Evolutionary conservation across 1,140 invertebrate genomes (phyloP).

Genomic region (Fopius arisanus): DNA sequence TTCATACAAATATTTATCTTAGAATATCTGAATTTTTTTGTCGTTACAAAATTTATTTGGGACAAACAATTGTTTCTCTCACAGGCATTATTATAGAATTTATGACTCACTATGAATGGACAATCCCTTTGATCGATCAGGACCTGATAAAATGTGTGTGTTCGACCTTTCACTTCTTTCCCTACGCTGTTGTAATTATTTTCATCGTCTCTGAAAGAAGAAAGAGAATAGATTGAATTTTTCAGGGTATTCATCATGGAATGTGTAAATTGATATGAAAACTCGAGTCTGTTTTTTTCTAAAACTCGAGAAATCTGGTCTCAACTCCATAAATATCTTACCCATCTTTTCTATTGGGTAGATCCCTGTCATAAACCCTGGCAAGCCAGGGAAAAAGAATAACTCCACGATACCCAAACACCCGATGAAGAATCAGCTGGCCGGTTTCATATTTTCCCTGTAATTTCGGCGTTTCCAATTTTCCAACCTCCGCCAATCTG

Average conservation of each 20-base stretch:
- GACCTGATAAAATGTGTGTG: constrained; percentile 96
- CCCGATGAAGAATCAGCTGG: constrained; percentile 92
- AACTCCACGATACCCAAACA: constrained; percentile 96
- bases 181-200: constrained; percentile 69
- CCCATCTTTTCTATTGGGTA: constrained; percentile 67
- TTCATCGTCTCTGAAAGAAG: constrained; percentile 50
- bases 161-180: constrained; percentile 89
- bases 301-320: too few relatives aligned
- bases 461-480: constrained; percentile 82
- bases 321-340: constrained; percentile 47
- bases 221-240: neutral
- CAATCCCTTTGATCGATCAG: constrained; percentile 96
- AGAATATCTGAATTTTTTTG: too few relatives aligned
- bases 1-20: too few relatives aligned
- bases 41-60: too few relatives aligned
- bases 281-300: too few relatives aligned
- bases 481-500: constrained; percentile 82
- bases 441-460: constrained; percentile 94
- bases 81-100: too few relatives aligned
- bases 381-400: constrained; percentile 96
- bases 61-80: too few relatives aligned
- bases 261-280: too few relatives aligned
- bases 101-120: constrained; percentile 83
- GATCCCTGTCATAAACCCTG: constrained; percentile 91
- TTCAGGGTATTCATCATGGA: neutral